phyloP scores from a whole-genome alignment of 1,140 invertebrate genomes.

The Dendroctonus ponderosae region DNA sequence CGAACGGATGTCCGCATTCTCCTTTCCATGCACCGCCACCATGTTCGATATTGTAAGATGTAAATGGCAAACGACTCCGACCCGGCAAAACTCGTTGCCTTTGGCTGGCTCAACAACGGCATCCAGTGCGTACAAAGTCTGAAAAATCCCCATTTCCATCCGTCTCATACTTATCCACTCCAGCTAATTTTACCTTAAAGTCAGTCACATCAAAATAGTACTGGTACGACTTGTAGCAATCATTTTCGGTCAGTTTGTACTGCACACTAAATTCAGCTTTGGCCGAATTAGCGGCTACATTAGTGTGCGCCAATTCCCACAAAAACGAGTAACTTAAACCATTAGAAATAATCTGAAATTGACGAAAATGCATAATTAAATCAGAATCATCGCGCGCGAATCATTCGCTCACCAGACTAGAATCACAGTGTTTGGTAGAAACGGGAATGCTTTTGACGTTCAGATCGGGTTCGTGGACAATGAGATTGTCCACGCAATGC shows the following conservation, averaged over 20 bases:
- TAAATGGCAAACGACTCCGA: constrained; percentile 83
- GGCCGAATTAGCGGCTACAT: constrained; percentile 24
- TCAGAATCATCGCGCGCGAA: background rate
- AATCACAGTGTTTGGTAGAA: constrained; percentile 63
- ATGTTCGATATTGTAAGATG: constrained; percentile 68
- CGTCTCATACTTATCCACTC: no score
- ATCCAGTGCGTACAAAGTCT: constrained; percentile 81
- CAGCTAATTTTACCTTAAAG: constrained; percentile 58
- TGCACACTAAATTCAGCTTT: constrained; percentile 46
- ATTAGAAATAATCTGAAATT: constrained; percentile 59
- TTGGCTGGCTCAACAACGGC: constrained; percentile 78
- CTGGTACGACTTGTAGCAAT: constrained; percentile 53
- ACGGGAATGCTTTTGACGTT: constrained; percentile 44
- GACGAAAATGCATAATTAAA: background rate
- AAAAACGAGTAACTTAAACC: constrained; percentile 75
- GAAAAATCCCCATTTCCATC: constrained; percentile 40
- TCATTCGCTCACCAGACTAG: constrained; percentile 49
- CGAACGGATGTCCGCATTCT: constrained; percentile 51
- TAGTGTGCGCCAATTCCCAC: constrained; percentile 65
- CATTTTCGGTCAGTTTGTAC: constrained; percentile 51
- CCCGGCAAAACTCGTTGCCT: constrained; percentile 82
- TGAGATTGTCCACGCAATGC: constrained; percentile 44
- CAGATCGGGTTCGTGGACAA: constrained; percentile 48
- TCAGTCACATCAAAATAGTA: constrained; percentile 63
- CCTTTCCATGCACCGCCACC: background rate